A percentile compares a stretch with the other conserved stretches of the same genome.
Conservation (phyloP, 2,888 invertebrate species). For the Drosophila monieri region DNA sequence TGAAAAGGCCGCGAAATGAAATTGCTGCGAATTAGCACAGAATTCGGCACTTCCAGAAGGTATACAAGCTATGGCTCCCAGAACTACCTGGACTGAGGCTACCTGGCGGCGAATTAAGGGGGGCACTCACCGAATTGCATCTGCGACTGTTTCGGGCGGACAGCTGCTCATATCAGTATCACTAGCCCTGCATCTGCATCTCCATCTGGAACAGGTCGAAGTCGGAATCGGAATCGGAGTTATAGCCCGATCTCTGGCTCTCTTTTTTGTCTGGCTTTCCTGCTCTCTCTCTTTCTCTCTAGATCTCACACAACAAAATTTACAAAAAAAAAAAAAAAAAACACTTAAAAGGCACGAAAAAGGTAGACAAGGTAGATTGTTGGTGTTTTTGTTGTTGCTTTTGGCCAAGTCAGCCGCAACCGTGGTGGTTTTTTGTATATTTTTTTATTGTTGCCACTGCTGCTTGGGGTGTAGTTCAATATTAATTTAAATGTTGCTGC, state of each 20-base stretch:
- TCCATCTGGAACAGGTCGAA: conserved; percentile 47
- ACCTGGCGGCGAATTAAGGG: conserved; percentile 46
- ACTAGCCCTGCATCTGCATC: conserved; percentile 22
- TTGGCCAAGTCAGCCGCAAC: conserved; percentile 69
- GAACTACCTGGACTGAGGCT: conserved; percentile 22
- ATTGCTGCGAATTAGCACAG: conserved; percentile 64
- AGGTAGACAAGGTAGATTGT: conserved; percentile 57
- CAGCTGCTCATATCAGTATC: conserved; percentile 68
- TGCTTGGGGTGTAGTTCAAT: conserved; percentile 72
- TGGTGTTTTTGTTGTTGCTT: conserved; percentile 47
- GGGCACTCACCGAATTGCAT: conserved; percentile 66
- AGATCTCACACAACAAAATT: conserved; percentile 27
- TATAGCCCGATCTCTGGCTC: conserved; percentile 45
- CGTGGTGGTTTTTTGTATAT: conserved; percentile 25
- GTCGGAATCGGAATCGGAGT: conserved; percentile 31
- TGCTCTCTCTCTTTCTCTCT: conserved; percentile 32
- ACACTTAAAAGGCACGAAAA: conserved; percentile 72
- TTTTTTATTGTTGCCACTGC: conserved; percentile 38
- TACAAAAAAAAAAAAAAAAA: conserved; percentile 8
- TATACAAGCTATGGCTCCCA: conserved; percentile 6
- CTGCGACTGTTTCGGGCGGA: conserved; percentile 47
- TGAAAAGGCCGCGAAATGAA: conserved; percentile 71
- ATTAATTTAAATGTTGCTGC: conserved; percentile 63
- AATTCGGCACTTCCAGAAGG: conserved; percentile 22
- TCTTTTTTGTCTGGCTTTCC: conserved; percentile 19